phyloP scores from a whole-genome alignment of 2,113 vertebrate species.

The Hypocryptadius cinnamomeus region DNA sequence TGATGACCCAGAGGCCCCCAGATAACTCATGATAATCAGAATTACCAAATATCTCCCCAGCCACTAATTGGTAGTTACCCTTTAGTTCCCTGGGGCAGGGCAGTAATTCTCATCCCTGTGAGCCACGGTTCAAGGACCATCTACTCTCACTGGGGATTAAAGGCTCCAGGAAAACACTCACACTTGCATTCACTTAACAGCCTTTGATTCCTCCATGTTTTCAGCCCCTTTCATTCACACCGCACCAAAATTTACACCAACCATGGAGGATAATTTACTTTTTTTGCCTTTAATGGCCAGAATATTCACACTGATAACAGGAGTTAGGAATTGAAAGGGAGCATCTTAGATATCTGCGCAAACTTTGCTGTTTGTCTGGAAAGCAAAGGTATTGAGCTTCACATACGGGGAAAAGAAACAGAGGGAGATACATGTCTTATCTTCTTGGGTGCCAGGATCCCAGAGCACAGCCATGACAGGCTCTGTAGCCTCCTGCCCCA shows the following conservation, averaged over 20 bases:
- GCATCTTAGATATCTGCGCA: neutral
- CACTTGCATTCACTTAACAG: neutral
- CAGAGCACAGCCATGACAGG: neutral
- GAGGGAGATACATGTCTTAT: neutral
- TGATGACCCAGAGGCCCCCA: neutral
- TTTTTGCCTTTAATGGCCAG: neutral
- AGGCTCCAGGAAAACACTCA: neutral
- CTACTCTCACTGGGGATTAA: neutral
- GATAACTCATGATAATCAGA: neutral
- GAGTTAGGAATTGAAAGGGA: neutral
- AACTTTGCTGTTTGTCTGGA: neutral
- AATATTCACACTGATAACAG: neutral
- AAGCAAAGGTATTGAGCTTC: neutral
- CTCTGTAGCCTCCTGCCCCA: neutral
- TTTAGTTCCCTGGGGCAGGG: neutral
- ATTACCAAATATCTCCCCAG: neutral
- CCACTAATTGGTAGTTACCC: neutral
- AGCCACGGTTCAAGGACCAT: neutral
- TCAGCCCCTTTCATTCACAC: neutral
- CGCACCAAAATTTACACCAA: neutral
- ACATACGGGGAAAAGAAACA: neutral
- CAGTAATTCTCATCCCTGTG: neutral
- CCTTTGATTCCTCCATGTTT: neutral
- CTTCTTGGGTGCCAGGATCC: neutral
- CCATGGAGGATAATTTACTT: neutral